These are phyloP conservation scores for Petrophora chlorosata DNA, from an alignment of 2,888 invertebrate genomes.

Conservation along the genomic window DNA sequence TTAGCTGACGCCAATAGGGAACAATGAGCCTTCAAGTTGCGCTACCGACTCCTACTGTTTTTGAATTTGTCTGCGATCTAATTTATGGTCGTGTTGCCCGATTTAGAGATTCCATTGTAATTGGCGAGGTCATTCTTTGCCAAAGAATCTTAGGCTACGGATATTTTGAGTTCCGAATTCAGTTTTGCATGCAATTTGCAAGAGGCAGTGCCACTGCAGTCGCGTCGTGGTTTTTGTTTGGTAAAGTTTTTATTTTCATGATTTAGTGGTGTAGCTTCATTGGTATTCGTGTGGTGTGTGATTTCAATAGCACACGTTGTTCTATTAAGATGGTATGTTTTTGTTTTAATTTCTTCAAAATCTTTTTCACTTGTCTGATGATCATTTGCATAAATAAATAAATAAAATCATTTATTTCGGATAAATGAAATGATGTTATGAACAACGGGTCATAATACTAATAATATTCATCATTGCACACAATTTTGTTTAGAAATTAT, in stretches of 20 bases:
- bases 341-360: not conserved
- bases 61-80: constrained; percentile 78
- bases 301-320: not conserved
- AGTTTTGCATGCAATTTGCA: constrained; percentile 61
- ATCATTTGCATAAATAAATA: too few relatives aligned
- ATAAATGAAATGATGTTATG: too few relatives aligned
- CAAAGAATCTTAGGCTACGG: too few relatives aligned
- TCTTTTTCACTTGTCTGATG: too few relatives aligned
- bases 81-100: constrained; percentile 73
- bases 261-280: constrained; percentile 19
- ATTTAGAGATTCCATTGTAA: constrained; percentile 79
- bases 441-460: too few relatives aligned
- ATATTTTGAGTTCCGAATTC: constrained; percentile 55
- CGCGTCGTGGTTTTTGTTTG: constrained; percentile 22
- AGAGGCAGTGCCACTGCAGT: constrained; percentile 47
- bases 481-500: too few relatives aligned
- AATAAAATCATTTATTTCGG: too few relatives aligned
- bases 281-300: constrained; percentile 9
- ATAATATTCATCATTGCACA: too few relatives aligned
- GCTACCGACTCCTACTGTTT: constrained; percentile 83
- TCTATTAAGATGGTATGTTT: not conserved
- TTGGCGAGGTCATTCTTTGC: constrained; percentile 68
- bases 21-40: constrained; percentile 77
- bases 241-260: constrained; percentile 22
- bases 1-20: constrained; percentile 78